phyloP scores from a whole-genome alignment of 2,797 vertebrate genomes.

The Muraenolepis orangiensis region DNA sequence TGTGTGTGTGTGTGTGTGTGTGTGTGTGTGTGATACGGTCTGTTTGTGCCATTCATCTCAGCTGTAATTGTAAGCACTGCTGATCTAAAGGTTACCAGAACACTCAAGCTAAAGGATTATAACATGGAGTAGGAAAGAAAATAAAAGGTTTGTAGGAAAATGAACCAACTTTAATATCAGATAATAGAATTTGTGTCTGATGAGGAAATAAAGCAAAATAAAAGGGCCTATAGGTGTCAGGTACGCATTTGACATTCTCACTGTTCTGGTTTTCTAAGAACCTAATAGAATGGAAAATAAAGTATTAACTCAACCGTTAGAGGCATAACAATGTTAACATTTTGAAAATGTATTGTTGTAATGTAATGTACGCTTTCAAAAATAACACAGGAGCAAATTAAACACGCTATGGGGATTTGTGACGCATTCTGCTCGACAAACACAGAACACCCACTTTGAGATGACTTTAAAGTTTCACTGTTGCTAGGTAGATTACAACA shows the following conservation, averaged over 20 bases:
- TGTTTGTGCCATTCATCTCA: background rate
- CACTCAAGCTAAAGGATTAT: background rate
- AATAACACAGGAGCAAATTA: background rate
- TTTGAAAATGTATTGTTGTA: background rate
- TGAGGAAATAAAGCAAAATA: no score
- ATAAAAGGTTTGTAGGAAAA: no score
- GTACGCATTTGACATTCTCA: background rate
- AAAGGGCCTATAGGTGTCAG: background rate
- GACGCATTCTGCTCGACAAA: no score
- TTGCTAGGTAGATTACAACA: no score
- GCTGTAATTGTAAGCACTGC: background rate
- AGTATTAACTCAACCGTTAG: background rate
- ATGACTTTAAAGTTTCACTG: no score
- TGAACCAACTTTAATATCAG: no score
- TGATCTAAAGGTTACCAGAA: background rate
- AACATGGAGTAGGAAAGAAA: background rate
- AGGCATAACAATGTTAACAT: background rate
- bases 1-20: no score
- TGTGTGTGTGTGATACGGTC: no score
- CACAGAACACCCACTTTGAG: no score
- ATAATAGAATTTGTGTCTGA: no score
- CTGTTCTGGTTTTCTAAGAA: background rate
- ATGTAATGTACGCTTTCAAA: no score
- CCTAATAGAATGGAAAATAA: background rate
- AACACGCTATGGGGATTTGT: background rate